phyloP scores from a whole-genome alignment of 2,113 vertebrate genomes.

The Microtus oregoni region DNA sequence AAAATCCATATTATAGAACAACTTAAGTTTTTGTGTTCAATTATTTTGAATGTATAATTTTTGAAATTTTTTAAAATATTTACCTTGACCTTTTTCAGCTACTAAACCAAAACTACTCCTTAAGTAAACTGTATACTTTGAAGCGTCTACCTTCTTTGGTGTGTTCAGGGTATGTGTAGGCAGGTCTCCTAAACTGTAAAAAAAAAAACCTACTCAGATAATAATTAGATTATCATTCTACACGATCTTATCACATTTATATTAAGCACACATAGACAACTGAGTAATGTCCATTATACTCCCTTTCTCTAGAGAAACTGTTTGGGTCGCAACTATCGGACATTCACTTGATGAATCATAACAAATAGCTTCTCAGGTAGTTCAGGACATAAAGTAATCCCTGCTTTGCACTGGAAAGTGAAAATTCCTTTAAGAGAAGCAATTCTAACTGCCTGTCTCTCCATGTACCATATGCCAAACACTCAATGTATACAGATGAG shows the following conservation, averaged over 20 bases:
- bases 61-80: not conserved
- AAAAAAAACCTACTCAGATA: constrained; percentile 33
- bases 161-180: constrained; percentile 17
- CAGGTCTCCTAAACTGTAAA: constrained; percentile 14
- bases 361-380: constrained; percentile 22
- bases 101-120: not conserved
- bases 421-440: not conserved
- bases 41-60: constrained; percentile 53
- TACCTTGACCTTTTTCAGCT: not conserved
- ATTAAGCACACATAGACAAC: constrained; percentile 44
- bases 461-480: not conserved
- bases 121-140: constrained; percentile 2
- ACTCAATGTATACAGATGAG: not conserved
- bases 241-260: not conserved
- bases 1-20: constrained; percentile 1
- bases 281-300: not conserved
- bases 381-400: not conserved
- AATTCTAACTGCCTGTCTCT: not conserved
- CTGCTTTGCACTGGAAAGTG: constrained; percentile 44
- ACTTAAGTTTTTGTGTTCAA: constrained; percentile 1
- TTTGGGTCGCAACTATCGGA: not conserved
- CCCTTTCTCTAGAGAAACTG: constrained; percentile 12
- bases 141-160: not conserved
- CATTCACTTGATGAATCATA: constrained; percentile 2
- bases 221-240: constrained; percentile 51